Evolutionary conservation across 2,888 invertebrate species (phyloP).

Genomic region (Pardosa pseudoannulata): DNA sequence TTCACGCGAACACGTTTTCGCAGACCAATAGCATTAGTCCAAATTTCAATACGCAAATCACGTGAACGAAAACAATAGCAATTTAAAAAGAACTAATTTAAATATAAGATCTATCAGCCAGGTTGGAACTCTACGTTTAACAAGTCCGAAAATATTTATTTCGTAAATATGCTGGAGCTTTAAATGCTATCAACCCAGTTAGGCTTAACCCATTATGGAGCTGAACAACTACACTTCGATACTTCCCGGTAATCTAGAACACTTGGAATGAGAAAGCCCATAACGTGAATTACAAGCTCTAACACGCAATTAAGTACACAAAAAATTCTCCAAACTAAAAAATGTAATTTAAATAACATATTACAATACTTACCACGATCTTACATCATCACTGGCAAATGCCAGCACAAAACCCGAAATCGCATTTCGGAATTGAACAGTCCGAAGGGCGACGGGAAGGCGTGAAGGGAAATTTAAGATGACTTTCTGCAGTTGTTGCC

Average conservation of each 20-base stretch:
- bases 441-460: slow-evolving; percentile 65
- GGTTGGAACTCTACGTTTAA: not conserved
- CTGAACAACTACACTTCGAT: slow-evolving; percentile 53
- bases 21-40: slow-evolving; percentile 60
- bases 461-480: slow-evolving; percentile 67
- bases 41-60: slow-evolving; percentile 45
- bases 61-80: slow-evolving; percentile 39
- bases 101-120: not conserved
- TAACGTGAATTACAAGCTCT: not conserved
- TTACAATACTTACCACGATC: slow-evolving; percentile 35
- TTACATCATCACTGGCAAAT: slow-evolving; percentile 65
- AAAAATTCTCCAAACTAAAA: not conserved
- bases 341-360: slow-evolving; percentile 6
- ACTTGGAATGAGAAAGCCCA: slow-evolving; percentile 35
- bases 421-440: slow-evolving; percentile 54
- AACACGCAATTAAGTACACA: not conserved
- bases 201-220: slow-evolving; percentile 70
- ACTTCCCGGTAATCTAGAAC: slow-evolving; percentile 71
- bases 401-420: slow-evolving; percentile 54
- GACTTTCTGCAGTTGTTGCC: slow-evolving; percentile 60
- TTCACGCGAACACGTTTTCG: slow-evolving; percentile 68
- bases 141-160: not conserved
- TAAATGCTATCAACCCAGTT: slow-evolving; percentile 16
- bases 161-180: not conserved
- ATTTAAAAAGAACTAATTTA: slow-evolving; percentile 4